Evolutionary conservation across 1,140 invertebrate species (phyloP).

Genomic region (Drosophila arawakana): DNA sequence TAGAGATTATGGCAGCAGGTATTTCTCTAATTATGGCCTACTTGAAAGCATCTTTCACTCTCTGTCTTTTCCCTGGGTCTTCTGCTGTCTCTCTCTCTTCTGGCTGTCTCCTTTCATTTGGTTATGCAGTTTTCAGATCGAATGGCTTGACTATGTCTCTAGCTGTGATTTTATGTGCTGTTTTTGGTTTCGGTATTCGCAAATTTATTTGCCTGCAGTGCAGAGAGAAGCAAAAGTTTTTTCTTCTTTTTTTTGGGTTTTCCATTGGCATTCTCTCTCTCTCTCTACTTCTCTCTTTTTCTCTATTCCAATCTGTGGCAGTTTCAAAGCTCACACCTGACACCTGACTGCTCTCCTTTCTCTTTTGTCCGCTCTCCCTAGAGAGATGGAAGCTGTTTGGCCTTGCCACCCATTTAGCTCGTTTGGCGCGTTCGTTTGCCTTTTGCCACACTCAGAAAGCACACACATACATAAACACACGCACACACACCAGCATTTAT

Average conservation of each 20-base stretch:
- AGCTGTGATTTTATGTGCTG: conserved; percentile 80
- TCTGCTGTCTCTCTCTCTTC: background rate
- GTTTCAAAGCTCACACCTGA: conserved; percentile 27
- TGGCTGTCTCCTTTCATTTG: background rate
- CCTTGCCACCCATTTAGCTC: conserved; percentile 26
- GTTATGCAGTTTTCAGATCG: conserved; percentile 14
- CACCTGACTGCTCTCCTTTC: background rate
- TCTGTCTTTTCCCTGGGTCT: background rate
- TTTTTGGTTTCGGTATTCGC: conserved; percentile 77
- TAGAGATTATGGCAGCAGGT: background rate
- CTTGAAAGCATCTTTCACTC: background rate
- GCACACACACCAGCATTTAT: conserved; percentile 69
- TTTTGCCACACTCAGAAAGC: conserved; percentile 9
- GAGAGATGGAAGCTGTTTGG: conserved; percentile 8
- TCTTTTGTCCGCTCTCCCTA: background rate
- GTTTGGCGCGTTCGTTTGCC: conserved; percentile 20
- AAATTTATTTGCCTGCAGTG: conserved; percentile 82
- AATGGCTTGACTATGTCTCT: conserved; percentile 66
- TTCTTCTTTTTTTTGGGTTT: conserved; percentile 41
- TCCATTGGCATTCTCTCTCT: conserved; percentile 22
- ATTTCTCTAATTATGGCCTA: background rate
- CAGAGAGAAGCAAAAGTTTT: conserved; percentile 64
- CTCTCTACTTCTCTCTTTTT: conserved; percentile 22
- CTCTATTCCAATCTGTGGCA: conserved; percentile 41
- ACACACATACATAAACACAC: conserved; percentile 16